Evolutionary conservation across 1,140 invertebrate species (phyloP), one percentile per base, ranked within the genome.

Genomic region (Papilio polyxenes): DNA sequence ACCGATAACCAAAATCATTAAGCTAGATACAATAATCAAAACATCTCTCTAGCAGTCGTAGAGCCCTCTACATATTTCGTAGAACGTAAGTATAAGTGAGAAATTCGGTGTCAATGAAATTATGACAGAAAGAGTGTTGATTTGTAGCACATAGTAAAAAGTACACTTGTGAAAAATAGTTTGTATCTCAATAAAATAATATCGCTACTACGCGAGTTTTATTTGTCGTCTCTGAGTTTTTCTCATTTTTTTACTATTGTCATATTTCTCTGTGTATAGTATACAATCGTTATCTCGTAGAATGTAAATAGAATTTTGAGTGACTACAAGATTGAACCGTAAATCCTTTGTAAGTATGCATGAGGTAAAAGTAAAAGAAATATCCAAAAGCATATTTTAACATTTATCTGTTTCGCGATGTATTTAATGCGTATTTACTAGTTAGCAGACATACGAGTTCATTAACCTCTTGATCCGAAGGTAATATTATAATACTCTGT

Each of bases 91-190:
- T 31, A n/a, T 59, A 7, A 59, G 5, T 37, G 11, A 69, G 11
- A 69, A 69, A 72, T 59, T 59, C 56, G 17, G 17, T 20, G 56
- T 7, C 56, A n/a, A 7, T 17, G 53, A 56, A n/a, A 56, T 56
- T 59, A 59, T 59, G n/a, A 59, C 8, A 20, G 56, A 56, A 56
- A 56, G 15, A 31, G 23, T n/a, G 56, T 37, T 37, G 23, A 72
- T 72, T 40, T 37, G 31, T 40, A 72, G 31, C 65, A 37, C 31
- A 72, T 37, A 75, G 74, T 75, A 49, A 75, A 75, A 75, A 10
- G 49, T 31, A 23, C 49, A 13, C 48, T 77, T 77, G 75, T 51
- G 44, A 77, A 77, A 77, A 53, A 51, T n/a, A 77, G 56, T 76
- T 53, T n/a, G 48, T 53, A 31, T 15, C n/a, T 51, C 49, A 51